Conservation (phyloP, 2,797 vertebrate species). For the Spinibarbus caldwelli region DNA sequence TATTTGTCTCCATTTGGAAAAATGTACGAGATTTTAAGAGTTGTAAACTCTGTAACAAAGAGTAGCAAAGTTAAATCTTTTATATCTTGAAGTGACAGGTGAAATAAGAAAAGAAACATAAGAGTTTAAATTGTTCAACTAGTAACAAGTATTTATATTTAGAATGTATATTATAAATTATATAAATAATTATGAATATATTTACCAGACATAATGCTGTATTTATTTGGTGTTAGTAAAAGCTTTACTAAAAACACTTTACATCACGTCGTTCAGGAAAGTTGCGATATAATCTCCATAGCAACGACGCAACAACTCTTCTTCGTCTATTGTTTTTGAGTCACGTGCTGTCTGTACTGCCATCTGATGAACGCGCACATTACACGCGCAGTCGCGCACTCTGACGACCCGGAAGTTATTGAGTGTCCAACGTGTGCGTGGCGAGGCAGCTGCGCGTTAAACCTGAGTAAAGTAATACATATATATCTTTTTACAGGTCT, state of each 20-base stretch:
- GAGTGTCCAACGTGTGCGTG: background rate
- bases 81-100: background rate
- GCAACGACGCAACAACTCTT: constrained; percentile 24
- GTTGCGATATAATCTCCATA: constrained; percentile 42
- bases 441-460: background rate
- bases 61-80: background rate
- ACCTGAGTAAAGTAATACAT: background rate
- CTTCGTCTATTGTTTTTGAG: background rate
- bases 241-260: background rate
- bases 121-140: no score
- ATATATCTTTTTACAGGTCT: background rate
- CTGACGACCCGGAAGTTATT: constrained; percentile 47
- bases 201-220: constrained; percentile 48
- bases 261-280: background rate
- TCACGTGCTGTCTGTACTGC: background rate
- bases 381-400: background rate
- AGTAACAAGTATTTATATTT: background rate
- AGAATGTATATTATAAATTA: background rate
- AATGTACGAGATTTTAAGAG: constrained; percentile 70
- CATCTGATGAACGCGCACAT: constrained; percentile 17
- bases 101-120: background rate
- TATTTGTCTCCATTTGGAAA: constrained; percentile 85
- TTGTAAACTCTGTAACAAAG: constrained; percentile 65
- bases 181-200: background rate
- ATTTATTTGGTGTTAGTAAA: background rate